Percentiles rank a stretch among this genome's conserved stretches.
Conservation (phyloP, 2,888 invertebrate genomes). For the Drosophila testacea region DNA sequence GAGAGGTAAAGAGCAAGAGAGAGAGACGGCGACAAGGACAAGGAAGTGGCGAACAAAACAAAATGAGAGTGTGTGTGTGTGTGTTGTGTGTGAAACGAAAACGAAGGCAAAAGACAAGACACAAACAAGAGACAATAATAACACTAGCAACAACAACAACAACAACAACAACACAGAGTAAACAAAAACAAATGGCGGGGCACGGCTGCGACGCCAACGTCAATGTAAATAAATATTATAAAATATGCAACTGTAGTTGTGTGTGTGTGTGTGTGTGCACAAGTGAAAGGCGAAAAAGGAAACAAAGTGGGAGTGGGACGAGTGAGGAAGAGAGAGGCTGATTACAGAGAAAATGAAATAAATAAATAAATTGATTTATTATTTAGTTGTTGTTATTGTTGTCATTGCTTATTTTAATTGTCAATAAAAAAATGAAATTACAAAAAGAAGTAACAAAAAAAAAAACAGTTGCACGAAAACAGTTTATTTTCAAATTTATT, state of each 20-base stretch:
- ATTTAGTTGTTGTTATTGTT: conserved; percentile 43
- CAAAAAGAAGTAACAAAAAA: conserved; percentile 9
- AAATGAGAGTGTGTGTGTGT: conserved; percentile 22
- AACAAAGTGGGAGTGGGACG: conserved; percentile 50
- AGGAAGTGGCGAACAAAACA: conserved; percentile 67
- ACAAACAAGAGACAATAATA: conserved; percentile 58
- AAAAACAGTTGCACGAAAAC: conserved; percentile 33
- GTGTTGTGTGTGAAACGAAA: conserved; percentile 47
- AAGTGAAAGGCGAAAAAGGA: conserved; percentile 72
- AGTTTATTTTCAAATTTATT: conserved; percentile 34
- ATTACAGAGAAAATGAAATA: conserved; percentile 66
- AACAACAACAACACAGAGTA: conserved; percentile 33
- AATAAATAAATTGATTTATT: conserved; percentile 71
- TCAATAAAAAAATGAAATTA: conserved; percentile 52
- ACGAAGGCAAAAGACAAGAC: conserved; percentile 61
- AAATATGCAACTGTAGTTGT: conserved; percentile 53
- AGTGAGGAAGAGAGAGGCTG: conserved; percentile 21
- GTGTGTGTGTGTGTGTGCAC: conserved; percentile 46
- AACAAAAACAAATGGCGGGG: conserved; percentile 65
- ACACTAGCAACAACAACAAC: conserved; percentile 43
- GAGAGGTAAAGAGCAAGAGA: conserved; percentile 24
- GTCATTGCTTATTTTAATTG: conserved; percentile 42
- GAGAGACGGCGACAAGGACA: conserved; percentile 54
- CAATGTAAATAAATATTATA: conserved; percentile 76
- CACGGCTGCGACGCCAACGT: conserved; percentile 48